Base-by-base conservation (phyloP, 2,113 vertebrate genomes). In the Paracanthobrama guichenoti region DNA sequence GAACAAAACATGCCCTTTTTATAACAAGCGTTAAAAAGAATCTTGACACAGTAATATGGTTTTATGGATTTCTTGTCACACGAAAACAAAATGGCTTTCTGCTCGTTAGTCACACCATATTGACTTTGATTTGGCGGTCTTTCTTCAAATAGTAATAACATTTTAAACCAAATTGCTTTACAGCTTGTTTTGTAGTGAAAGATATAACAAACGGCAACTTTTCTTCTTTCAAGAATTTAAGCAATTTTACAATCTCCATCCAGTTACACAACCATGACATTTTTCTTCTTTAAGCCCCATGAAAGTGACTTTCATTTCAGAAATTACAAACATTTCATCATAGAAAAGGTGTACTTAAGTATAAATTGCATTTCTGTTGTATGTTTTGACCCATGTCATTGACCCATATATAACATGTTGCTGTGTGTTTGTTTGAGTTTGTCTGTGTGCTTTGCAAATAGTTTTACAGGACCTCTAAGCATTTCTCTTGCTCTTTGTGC, bases 361-460 rank as follows among this genome's bases (percentile, higher is more conserved):
- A 69, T 10, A 35, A 39, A 22, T 22, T 22, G 66, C 9, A 22
- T 69, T 69, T 22, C 39, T 26, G 42, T 42, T 39, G 31, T 20
- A 69, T 69, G 22, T 42, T 64, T 48, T n/a, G 12, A 73, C 46
- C 24, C 42, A 24, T 1, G 39, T 73, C 42, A 75, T 26, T 31
- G 24, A 75, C 72, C 46, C 72, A 75, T 75, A 75, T 28, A 53
- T 75, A 53, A 20, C 10, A 3, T 26, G 53, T 59, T 57, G 44
- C 81, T 4, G 7, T 26, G 22, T 44, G 75, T 77, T 28, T 31
- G 26, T 76, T 12, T 35, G 50, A 76, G 48, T 57, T 75, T 42
- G 22, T 76, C 26, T 78, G 53, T 50, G 73, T 20, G 75, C 75
- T 80, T 10, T 66, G 78, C 64, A 50, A 50, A 80, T 67, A 66